Evolutionary conservation across 2,113 vertebrate species (phyloP).

Genomic region (Cacatua alba): DNA sequence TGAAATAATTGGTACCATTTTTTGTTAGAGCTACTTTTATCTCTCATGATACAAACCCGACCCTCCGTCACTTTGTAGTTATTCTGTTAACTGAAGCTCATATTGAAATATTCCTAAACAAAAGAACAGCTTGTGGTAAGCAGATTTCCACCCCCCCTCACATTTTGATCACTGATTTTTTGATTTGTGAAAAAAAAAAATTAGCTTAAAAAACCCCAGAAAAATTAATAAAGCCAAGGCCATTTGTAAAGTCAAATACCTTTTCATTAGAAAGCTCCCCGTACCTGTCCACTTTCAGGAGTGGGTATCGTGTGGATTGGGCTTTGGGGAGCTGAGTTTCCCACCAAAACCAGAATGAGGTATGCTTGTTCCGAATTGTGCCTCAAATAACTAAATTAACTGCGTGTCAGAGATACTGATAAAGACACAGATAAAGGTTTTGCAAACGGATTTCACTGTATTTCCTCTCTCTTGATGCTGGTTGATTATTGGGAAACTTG

Average conservation of each 20-base stretch:
- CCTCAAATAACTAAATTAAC: background rate
- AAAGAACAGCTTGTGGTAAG: background rate
- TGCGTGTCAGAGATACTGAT: background rate
- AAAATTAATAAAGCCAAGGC: background rate
- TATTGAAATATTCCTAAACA: background rate
- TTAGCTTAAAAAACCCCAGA: fast-evolving
- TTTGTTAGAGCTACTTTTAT: background rate
- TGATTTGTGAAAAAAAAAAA: background rate
- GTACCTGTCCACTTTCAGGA: background rate
- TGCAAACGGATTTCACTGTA: background rate
- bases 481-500: background rate
- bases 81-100: background rate
- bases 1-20: background rate
- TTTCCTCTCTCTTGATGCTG: background rate
- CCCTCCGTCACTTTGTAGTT: background rate
- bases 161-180: background rate
- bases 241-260: background rate
- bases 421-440: background rate
- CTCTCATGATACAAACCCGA: background rate
- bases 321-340: background rate
- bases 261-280: background rate
- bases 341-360: background rate
- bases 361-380: background rate
- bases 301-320: fast-evolving
- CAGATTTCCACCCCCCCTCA: background rate